Evolutionary conservation across 2,113 vertebrate species (phyloP), one percentile per base, ranked within the genome.

Genomic region (Apistogramma diplotaenia): DNA sequence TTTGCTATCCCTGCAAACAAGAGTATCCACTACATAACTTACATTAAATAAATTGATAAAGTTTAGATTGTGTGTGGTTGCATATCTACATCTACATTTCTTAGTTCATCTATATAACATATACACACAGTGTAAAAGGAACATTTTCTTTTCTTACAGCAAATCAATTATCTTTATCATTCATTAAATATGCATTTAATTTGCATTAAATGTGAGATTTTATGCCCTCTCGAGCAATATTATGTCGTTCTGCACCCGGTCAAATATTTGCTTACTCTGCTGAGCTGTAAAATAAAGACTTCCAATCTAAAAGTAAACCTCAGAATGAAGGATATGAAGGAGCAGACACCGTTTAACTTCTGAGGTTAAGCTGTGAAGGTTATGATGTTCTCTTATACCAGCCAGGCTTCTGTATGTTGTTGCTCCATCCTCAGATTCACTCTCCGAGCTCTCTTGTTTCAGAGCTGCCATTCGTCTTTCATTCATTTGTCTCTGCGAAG

Each of bases 391-490:
- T 75, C 40, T 49, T 61, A 23, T 96, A 98, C 97, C 96, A 2
- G 89, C 71, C 6, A 92, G 54, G 76, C 81, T 96, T 74, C 89
- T 93, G 90, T 87, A 89, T 59, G 93, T 94, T 6, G 85, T 86
- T 21, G 94, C 93, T 51, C 93, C 95, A 10, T 92, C 93, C n/a
- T 98, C 97, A 55, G 97, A 96, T 83, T 97, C 95, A 0, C 95
- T 96, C 51, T 96, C 96, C 85, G 86, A 92, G 72, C 89, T 94
- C 35, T 94, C 94, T 79, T 73, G 90, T 65, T 1, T 86, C 80
- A 96, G 43, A 33, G 94, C 89, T 3, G 93, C 87, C 84, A 91
- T 90, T 75, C 95, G 95, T 80, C 94, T 94, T 88, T 97, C 96
- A 56, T 94, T 92, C 80, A 93, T 92, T 90, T 96, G 94, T 88